Conservation (phyloP, 2,113 vertebrate species). For the Salvelinus fontinalis region DNA sequence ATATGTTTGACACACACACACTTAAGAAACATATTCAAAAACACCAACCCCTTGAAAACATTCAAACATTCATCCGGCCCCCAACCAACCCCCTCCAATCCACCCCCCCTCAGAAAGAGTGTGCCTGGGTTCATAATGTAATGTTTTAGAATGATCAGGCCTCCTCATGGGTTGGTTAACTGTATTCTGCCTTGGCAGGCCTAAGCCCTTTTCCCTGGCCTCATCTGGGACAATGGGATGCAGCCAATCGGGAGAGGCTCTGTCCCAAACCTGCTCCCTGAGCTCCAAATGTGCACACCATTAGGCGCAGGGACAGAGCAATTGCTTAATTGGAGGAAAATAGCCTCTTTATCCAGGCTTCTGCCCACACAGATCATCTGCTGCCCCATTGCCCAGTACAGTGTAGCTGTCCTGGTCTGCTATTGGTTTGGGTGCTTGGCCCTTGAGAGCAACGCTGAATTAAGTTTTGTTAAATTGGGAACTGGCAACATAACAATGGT, state of each 20-base stretch:
- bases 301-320: conserved; percentile 66
- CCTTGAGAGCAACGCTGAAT: not conserved
- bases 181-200: conserved; percentile 60
- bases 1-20: too few relatives aligned
- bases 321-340: conserved; percentile 77
- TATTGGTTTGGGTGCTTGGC: conserved; percentile 5
- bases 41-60: too few relatives aligned
- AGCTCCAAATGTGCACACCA: conserved; percentile 64
- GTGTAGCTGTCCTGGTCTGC: not conserved
- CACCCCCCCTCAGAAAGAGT: conserved; percentile 8
- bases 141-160: conserved; percentile 66
- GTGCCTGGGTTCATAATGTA: conserved; percentile 54
- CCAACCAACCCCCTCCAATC: too few relatives aligned
- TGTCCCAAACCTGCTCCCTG: conserved; percentile 58
- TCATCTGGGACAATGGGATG: conserved; percentile 63
- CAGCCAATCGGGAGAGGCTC: conserved; percentile 66
- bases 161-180: conserved; percentile 61
- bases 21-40: too few relatives aligned
- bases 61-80: too few relatives aligned
- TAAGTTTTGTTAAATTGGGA: not conserved
- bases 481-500: not conserved
- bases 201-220: conserved; percentile 51
- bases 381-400: not conserved
- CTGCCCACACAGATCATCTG: conserved; percentile 43
- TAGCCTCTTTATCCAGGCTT: conserved; percentile 60